Percentiles rank a stretch among this genome's conserved stretches.
phyloP scores from a whole-genome alignment of 2,888 invertebrate genomes.

The Lacanobia wlatinum region DNA sequence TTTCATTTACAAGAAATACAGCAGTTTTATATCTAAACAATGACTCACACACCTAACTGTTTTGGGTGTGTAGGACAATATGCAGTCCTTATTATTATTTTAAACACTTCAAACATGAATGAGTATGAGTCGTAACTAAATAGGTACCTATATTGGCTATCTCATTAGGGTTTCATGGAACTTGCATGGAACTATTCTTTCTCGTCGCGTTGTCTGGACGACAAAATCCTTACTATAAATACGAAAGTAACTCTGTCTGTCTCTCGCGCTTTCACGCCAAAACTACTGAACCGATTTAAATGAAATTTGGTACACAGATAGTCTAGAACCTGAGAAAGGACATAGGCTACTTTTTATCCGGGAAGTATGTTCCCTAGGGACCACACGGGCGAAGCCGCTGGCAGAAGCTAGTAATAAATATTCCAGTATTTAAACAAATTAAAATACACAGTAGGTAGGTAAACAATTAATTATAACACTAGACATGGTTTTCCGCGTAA shows the following conservation, averaged over 20 bases:
- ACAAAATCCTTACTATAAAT: no score
- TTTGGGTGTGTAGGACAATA: not conserved
- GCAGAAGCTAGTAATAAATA: no score
- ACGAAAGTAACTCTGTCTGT: no score
- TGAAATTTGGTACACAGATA: no score
- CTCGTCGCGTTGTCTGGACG: not conserved
- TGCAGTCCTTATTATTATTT: not conserved
- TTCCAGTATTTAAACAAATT: no score
- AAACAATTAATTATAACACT: slow-evolving; percentile 1
- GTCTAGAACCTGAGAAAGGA: no score
- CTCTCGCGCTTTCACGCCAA: no score
- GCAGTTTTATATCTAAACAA: not conserved
- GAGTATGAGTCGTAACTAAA: not conserved
- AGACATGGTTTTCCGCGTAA: not conserved
- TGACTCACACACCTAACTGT: not conserved
- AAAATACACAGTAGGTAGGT: not conserved
- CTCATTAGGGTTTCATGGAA: not conserved
- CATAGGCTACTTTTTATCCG: no score
- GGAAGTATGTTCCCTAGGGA: no score
- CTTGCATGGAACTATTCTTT: not conserved
- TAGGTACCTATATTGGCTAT: not conserved
- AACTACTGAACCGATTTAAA: no score
- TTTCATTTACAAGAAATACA: not conserved
- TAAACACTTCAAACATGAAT: not conserved
- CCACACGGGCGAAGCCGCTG: no score